phyloP scores from a whole-genome alignment of 2,113 vertebrate genomes.

The Morone saxatilis region DNA sequence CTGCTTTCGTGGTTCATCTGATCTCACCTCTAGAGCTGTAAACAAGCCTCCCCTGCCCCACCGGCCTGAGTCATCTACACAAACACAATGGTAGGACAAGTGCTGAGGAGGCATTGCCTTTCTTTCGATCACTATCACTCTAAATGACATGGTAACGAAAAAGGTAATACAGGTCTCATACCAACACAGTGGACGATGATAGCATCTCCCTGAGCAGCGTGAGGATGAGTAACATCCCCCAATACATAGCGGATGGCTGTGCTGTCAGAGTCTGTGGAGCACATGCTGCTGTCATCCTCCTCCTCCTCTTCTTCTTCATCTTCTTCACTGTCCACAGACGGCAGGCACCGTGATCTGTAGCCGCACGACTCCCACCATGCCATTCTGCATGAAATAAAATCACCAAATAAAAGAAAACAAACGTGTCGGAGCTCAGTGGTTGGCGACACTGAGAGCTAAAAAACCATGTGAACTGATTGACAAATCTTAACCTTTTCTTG shows the following conservation, averaged over 20 bases:
- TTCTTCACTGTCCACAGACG: constrained; percentile 85
- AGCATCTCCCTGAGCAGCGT: constrained; percentile 85
- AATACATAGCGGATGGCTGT: constrained; percentile 86
- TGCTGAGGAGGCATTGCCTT: neutral
- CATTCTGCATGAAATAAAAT: constrained; percentile 81
- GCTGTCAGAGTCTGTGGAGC: constrained; percentile 78
- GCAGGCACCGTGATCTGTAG: constrained; percentile 89
- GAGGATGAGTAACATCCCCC: constrained; percentile 93
- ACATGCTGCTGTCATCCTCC: constrained; percentile 67
- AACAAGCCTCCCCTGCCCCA: constrained; percentile 95
- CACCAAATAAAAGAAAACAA: neutral
- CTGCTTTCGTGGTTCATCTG: constrained; percentile 87
- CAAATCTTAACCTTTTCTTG: constrained; percentile 87
- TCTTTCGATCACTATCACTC: neutral
- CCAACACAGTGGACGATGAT: constrained; percentile 94
- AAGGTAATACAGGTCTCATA: constrained; percentile 56
- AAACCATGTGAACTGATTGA: neutral
- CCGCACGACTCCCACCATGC: constrained; percentile 91
- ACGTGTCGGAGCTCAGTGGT: too few relatives aligned
- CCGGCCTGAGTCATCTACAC: constrained; percentile 90
- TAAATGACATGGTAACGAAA: too few relatives aligned
- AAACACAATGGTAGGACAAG: neutral
- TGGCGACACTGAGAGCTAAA: neutral
- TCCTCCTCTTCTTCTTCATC: constrained; percentile 75
- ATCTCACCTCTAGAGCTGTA: constrained; percentile 90